phyloP scores from a whole-genome alignment of 1,140 invertebrate species.

The Drosophila pectinifera region DNA sequence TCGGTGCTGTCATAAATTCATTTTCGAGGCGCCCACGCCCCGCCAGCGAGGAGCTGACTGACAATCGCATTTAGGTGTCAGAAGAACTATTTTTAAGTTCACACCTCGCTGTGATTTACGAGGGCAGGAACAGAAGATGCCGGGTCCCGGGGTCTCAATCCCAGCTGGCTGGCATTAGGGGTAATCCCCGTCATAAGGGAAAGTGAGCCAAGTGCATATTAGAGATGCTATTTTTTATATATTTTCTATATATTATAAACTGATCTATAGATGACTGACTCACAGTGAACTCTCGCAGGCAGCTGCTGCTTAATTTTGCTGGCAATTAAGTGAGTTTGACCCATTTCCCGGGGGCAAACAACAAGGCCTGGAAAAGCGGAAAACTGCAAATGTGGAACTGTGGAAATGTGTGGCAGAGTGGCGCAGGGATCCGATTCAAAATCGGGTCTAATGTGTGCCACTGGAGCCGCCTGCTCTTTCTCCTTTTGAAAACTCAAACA shows the following conservation, averaged over 20 bases:
- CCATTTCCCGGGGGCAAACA: slow-evolving; percentile 47
- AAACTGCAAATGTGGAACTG: slow-evolving; percentile 8
- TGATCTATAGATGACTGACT: too few species aligned
- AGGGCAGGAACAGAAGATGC: slow-evolving; percentile 19
- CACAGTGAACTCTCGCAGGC: too few species aligned
- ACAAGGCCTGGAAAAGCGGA: slow-evolving; percentile 12
- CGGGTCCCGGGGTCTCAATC: neutral
- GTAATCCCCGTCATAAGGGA: slow-evolving; percentile 4
- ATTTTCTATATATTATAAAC: too few species aligned
- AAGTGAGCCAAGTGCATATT: too few species aligned
- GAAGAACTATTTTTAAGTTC: slow-evolving; percentile 58
- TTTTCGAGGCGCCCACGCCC: slow-evolving; percentile 42
- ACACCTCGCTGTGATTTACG: slow-evolving; percentile 49
- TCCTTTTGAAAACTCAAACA: slow-evolving; percentile 60
- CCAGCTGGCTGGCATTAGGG: slow-evolving; percentile 16
- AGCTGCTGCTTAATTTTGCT: slow-evolving; percentile 5
- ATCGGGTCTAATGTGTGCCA: slow-evolving; percentile 26
- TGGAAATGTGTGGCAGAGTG: slow-evolving; percentile 1
- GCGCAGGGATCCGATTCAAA: slow-evolving; percentile 13
- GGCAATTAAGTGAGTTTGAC: slow-evolving; percentile 53
- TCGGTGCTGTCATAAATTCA: slow-evolving; percentile 49
- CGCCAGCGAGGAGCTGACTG: slow-evolving; percentile 18
- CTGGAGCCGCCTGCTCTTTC: slow-evolving; percentile 4
- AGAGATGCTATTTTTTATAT: neutral
- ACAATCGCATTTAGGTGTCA: slow-evolving; percentile 52